phyloP scores from a whole-genome alignment of 2,888 invertebrate species.

The Desoria tigrina region DNA sequence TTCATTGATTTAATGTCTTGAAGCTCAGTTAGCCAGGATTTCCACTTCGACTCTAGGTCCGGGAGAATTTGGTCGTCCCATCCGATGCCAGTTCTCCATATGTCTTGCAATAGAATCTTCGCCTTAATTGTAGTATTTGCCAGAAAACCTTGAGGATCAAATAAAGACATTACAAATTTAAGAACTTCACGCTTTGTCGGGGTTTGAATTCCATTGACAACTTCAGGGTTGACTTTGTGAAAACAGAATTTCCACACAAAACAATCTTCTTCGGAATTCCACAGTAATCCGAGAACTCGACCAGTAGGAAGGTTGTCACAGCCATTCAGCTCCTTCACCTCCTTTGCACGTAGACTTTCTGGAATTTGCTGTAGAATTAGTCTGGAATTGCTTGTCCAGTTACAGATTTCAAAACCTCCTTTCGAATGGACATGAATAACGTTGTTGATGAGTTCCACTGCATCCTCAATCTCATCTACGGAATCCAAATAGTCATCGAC shows the following conservation, averaged over 20 bases:
- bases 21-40: constrained; percentile 30
- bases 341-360: too few species aligned
- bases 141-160: constrained; percentile 55
- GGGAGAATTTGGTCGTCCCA: constrained; percentile 53
- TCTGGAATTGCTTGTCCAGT: constrained; percentile 20
- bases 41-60: constrained; percentile 18
- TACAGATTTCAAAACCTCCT: constrained; percentile 24
- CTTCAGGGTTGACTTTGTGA: neutral
- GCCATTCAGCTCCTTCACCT: neutral
- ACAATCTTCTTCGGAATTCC: constrained; percentile 18
- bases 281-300: constrained; percentile 29
- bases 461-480: constrained; percentile 6
- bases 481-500: constrained; percentile 17
- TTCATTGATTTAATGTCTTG: neutral
- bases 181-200: constrained; percentile 54
- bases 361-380: neutral
- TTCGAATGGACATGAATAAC: constrained; percentile 15
- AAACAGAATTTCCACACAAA: constrained; percentile 22
- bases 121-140: constrained; percentile 46
- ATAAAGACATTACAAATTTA: too few species aligned
- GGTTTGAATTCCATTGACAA: constrained; percentile 8
- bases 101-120: constrained; percentile 53
- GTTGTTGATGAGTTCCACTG: constrained; percentile 10
- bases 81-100: constrained; percentile 50
- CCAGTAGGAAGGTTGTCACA: constrained; percentile 8